Evolutionary conservation across 2,888 invertebrate genomes (phyloP), one percentile per base, ranked within the genome.

Genomic region (Anthoptus insignis): DNA sequence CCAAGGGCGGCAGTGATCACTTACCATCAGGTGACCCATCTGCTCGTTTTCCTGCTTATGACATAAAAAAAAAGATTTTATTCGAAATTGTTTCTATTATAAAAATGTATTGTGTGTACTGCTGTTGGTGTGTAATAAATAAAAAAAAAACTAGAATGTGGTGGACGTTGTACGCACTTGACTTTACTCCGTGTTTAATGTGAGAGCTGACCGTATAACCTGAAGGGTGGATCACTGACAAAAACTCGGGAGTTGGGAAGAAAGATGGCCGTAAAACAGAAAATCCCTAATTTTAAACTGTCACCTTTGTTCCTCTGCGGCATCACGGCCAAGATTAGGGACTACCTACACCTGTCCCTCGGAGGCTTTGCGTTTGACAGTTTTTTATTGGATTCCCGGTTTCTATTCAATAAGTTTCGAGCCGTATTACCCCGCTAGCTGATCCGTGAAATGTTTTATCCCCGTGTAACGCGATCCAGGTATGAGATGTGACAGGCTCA

Each of bases 381-480:
- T 87, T 84, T 87, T 89, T 89, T 89, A 90, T 91, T 89, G 88
- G 89, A 87, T 86, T 81, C 85, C 83, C 82, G 81, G 81, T 85
- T 84, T 82, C 88, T 82, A 87, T 89, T 89, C 86, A 88, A 88
- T 87, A 89, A 90, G 84, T 89, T 89, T 82, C 72, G 82, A 85
- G 81, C 81, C 84, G 79, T 82, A 86, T 89, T 88, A 88, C 84
- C 75, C 79, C 77, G 86, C 78, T 78, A 77, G 81, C 83, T 86
- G 88, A 77, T 71, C 84, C 86, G 87, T 86, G 85, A 86, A 88
- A 89, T 89, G 81, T 80, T 81, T 79, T 72, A 78, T 77, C 70
- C 73, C 71, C 66, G 72, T 74, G 80, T 79, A 56, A 49, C 49
- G 34, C 47, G 56, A 22, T 21, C 53, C 53, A 56, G 56, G 56